Percentiles rank a stretch among this genome's conserved stretches.
Conservation (phyloP, 2,113 vertebrate species). For the Monopterus albus region DNA sequence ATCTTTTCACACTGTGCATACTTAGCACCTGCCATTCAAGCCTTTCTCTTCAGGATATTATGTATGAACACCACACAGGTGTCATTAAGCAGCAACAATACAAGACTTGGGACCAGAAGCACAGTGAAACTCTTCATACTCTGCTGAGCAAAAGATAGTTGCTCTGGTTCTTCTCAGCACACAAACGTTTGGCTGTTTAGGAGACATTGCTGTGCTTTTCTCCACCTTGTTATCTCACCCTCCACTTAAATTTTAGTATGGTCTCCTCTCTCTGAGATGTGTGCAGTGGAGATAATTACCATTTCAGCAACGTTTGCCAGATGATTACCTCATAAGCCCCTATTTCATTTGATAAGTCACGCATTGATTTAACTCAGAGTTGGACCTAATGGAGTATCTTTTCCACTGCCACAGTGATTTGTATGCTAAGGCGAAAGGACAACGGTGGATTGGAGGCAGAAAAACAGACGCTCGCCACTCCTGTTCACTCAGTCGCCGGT, state of each 20-base stretch:
- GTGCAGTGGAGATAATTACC: conserved; percentile 81
- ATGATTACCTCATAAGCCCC: conserved; percentile 84
- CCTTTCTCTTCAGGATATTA: background rate
- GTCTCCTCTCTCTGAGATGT: conserved; percentile 67
- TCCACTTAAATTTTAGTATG: conserved; percentile 79
- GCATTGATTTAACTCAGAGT: conserved; percentile 81
- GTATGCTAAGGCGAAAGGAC: conserved; percentile 78
- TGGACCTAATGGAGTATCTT: conserved; percentile 83
- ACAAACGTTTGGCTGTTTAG: conserved; percentile 45
- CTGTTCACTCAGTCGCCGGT: conserved; percentile 33
- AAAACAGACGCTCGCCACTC: conserved; percentile 69
- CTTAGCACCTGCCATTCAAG: background rate
- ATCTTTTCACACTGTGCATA: background rate
- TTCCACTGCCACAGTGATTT: conserved; percentile 77
- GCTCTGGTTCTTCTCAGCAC: conserved; percentile 21
- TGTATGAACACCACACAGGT: conserved; percentile 6
- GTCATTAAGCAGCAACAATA: conserved; percentile 24
- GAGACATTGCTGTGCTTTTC: conserved; percentile 72
- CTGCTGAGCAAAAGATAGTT: conserved; percentile 7
- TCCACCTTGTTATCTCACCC: conserved; percentile 62
- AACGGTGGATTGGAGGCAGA: conserved; percentile 74
- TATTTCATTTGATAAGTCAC: conserved; percentile 85
- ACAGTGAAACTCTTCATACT: conserved; percentile 13
- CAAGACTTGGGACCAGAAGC: background rate
- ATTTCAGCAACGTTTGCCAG: conserved; percentile 81